A percentile compares a stretch with the other conserved stretches of the same genome.
These are phyloP conservation scores for Raja brachyura DNA, from an alignment of 2,113 vertebrate genomes.

Conservation along the genomic window DNA sequence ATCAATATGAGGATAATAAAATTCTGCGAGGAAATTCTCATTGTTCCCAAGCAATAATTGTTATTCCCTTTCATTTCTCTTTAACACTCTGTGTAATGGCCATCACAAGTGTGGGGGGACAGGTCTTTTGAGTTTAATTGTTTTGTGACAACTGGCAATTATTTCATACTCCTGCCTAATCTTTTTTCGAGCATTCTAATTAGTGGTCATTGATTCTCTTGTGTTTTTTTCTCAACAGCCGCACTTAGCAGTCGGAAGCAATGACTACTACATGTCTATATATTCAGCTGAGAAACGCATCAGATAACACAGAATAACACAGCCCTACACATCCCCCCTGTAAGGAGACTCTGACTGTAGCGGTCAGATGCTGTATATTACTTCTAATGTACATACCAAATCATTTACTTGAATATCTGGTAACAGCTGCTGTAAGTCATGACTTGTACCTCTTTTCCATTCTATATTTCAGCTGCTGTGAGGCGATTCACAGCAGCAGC, in stretches of 20 bases:
- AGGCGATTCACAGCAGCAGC: neutral
- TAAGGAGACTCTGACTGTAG: neutral
- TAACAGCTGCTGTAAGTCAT: constrained; percentile 72
- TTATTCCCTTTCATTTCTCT: neutral
- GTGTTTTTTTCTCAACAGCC: constrained; percentile 59
- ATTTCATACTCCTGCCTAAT: neutral
- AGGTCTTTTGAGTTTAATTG: neutral
- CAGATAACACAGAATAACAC: constrained; percentile 70
- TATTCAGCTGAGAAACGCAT: constrained; percentile 94
- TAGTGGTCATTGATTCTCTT: neutral
- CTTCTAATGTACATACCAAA: constrained; percentile 69
- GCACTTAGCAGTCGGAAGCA: constrained; percentile 93
- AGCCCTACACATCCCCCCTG: constrained; percentile 34
- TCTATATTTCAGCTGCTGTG: constrained; percentile 53
- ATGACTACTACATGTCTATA: constrained; percentile 99
- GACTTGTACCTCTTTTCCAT: constrained; percentile 52
- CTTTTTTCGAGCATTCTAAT: neutral
- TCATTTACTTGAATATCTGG: constrained; percentile 70
- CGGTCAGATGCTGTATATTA: constrained; percentile 56
- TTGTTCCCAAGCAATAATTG: neutral
- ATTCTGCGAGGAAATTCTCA: neutral
- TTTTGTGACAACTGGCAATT: neutral
- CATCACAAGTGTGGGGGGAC: neutral
- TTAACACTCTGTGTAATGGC: neutral
- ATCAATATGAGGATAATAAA: neutral